Evolutionary conservation across 2,797 vertebrate species (phyloP).

Genomic region (Falco berigora): DNA sequence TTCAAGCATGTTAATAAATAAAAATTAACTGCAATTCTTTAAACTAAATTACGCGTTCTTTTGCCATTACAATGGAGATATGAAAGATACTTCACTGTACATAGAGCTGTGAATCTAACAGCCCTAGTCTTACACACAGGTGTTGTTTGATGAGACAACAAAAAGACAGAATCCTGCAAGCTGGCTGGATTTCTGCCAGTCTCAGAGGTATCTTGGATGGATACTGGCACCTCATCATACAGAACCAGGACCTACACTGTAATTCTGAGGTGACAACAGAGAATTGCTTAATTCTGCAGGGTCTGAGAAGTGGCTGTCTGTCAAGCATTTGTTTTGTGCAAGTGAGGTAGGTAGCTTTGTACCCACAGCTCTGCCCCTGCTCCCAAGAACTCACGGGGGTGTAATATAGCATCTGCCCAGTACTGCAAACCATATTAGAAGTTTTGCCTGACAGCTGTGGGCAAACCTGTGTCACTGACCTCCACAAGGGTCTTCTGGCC

Average conservation of each 20-base stretch:
- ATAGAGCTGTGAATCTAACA: not conserved
- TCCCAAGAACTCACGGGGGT: not conserved
- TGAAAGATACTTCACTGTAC: not conserved
- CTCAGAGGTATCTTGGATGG: not conserved
- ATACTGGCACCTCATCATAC: not conserved
- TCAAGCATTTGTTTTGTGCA: not conserved
- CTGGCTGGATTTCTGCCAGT: not conserved
- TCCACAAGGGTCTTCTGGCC: not conserved
- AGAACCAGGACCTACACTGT: not conserved
- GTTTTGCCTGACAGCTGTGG: not conserved
- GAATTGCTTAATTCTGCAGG: not conserved
- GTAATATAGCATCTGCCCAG: rapidly evolving
- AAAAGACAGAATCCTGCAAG: not conserved
- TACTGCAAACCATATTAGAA: not conserved
- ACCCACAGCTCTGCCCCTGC: not conserved
- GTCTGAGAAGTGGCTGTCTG: not conserved
- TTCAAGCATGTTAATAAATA: not conserved
- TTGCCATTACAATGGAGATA: not conserved
- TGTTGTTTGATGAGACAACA: not conserved
- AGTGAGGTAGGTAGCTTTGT: not conserved
- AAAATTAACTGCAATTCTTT: not conserved
- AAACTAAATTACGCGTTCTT: not conserved
- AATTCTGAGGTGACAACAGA: not conserved
- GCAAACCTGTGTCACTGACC: not conserved
- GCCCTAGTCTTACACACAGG: rapidly evolving